Evolutionary conservation across 1,140 invertebrate species (phyloP).

Genomic region (Drosophila nikananu): DNA sequence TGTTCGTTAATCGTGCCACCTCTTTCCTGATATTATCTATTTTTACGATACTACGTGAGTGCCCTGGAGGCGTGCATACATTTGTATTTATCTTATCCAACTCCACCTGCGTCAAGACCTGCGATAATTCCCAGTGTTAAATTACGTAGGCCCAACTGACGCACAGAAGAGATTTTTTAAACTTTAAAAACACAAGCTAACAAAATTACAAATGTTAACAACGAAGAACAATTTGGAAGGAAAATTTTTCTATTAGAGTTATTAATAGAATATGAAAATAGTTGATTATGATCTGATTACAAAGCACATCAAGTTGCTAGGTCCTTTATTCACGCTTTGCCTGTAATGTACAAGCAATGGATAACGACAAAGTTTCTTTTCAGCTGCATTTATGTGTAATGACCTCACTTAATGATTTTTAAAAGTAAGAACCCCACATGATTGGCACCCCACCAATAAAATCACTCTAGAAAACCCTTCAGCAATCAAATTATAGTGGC

Average conservation of each 20-base stretch:
- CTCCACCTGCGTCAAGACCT: slow-evolving; percentile 23
- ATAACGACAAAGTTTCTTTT: not conserved
- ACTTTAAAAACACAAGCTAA: too few species aligned
- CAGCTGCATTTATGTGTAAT: not conserved
- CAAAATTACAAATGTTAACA: not conserved
- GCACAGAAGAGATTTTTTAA: slow-evolving; percentile 6
- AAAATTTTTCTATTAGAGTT: too few species aligned
- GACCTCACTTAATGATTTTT: not conserved
- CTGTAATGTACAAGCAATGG: not conserved
- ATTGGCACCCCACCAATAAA: not conserved
- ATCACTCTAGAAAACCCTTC: not conserved
- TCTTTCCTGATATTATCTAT: not conserved
- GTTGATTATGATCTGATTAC: not conserved
- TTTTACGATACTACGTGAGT: slow-evolving; percentile 13
- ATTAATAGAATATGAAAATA: not conserved
- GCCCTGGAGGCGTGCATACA: not conserved
- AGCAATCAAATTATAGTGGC: slow-evolving; percentile 6
- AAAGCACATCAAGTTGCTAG: not conserved
- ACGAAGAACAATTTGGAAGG: not conserved
- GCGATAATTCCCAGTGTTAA: slow-evolving; percentile 9
- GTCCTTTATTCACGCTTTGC: not conserved
- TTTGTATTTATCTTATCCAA: slow-evolving; percentile 29
- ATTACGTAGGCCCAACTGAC: slow-evolving; percentile 8
- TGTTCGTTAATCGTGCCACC: not conserved
- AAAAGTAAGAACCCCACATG: not conserved